A percentile compares a stretch with the other conserved stretches of the same genome.
phyloP scores from a whole-genome alignment of 2,888 invertebrate genomes.

The Ommatoiulus sabulosus region DNA sequence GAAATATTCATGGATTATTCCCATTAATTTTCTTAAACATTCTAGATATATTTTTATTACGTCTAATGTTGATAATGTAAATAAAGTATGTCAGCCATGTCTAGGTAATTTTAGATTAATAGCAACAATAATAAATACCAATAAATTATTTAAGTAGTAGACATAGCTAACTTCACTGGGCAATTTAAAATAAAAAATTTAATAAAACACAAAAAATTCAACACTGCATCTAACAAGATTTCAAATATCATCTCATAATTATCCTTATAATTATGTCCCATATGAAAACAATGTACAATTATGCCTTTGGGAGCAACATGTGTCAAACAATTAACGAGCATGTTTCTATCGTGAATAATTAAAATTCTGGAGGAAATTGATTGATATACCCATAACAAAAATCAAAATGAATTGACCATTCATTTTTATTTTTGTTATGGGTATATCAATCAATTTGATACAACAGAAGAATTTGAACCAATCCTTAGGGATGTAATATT shows the following conservation, averaged over 20 bases:
- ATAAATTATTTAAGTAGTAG: conserved; percentile 21
- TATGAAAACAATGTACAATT: neutral
- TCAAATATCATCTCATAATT: no score
- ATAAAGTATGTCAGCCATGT: neutral
- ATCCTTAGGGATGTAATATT: no score
- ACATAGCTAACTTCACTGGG: neutral
- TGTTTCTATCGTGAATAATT: no score
- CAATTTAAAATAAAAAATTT: neutral
- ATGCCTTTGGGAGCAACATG: neutral
- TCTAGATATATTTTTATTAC: conserved; percentile 3
- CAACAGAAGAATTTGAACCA: no score
- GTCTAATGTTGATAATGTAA: neutral
- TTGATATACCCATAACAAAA: neutral
- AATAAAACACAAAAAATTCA: neutral
- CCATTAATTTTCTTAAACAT: neutral
- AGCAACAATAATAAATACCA: conserved; percentile 20
- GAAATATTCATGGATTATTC: neutral
- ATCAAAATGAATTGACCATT: neutral
- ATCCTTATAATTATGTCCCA: no score
- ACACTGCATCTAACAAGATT: neutral
- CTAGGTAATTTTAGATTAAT: neutral
- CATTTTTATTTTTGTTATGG: no score
- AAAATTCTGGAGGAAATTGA: neutral
- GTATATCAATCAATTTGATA: no score
- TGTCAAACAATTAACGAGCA: no score